These are phyloP conservation scores for Carettochelys insculpta DNA, from an alignment of 2,113 vertebrate genomes.

Conservation along the genomic window DNA sequence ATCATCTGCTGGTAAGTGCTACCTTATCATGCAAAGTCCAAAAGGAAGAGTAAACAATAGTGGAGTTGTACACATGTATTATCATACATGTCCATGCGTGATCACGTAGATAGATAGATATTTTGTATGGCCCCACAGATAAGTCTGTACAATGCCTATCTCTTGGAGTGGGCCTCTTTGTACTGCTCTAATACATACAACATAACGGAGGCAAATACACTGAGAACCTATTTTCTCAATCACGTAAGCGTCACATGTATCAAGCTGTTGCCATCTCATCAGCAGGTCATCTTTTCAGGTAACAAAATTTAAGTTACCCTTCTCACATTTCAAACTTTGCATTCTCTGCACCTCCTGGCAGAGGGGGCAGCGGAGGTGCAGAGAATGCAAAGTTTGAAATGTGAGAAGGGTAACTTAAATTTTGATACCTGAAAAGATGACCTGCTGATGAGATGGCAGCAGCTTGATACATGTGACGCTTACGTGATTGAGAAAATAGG, in stretches of 20 bases:
- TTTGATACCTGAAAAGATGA: not conserved
- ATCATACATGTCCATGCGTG: not conserved
- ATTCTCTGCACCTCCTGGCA: not conserved
- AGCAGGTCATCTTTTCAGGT: not conserved
- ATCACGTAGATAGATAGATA: not conserved
- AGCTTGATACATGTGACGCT: not conserved
- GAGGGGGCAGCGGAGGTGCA: not conserved
- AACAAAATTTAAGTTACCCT: not conserved
- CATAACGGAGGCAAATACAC: not conserved
- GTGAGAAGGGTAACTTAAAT: not conserved
- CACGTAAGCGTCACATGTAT: not conserved
- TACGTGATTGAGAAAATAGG: not conserved
- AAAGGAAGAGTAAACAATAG: not conserved
- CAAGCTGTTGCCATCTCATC: not conserved
- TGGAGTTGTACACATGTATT: not conserved
- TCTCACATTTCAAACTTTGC: not conserved
- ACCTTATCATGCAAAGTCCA: not conserved
- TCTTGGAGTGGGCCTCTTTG: not conserved
- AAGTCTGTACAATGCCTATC: not conserved
- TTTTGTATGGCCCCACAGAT: not conserved
- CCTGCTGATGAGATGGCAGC: not conserved
- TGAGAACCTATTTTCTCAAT: not conserved
- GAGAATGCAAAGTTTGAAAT: not conserved
- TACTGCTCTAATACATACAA: not conserved
- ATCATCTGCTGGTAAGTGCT: conserved; percentile 53